Evolutionary conservation across 2,888 invertebrate species (phyloP).

Genomic region (Nebria brevicollis): DNA sequence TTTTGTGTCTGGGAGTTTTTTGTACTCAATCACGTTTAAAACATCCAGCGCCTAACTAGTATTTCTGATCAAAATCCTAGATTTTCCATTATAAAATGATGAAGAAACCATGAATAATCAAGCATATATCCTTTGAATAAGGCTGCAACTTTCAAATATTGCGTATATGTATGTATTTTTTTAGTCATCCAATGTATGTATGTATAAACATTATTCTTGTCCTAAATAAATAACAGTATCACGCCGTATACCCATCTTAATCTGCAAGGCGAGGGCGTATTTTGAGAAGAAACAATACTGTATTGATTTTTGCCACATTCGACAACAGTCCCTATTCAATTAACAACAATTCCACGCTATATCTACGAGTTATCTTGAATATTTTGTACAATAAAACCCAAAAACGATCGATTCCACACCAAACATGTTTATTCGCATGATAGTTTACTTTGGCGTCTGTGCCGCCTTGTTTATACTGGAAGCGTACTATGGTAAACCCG

Average conservation of each 20-base stretch:
- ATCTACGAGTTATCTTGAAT: neutral
- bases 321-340: neutral
- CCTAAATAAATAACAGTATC: constrained; percentile 28
- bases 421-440: neutral
- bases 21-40: neutral
- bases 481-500: constrained; percentile 43
- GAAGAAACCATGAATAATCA: neutral
- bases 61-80: constrained; percentile 3
- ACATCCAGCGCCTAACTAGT: neutral
- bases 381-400: neutral
- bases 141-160: constrained; percentile 24
- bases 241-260: constrained; percentile 25
- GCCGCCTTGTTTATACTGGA: constrained; percentile 6
- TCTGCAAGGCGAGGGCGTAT: constrained; percentile 25
- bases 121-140: neutral
- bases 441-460: neutral
- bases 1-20: constrained; percentile 39
- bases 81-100: neutral
- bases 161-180: neutral
- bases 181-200: neutral
- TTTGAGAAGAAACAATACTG: constrained; percentile 32
- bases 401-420: neutral
- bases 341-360: neutral
- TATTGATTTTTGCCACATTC: constrained; percentile 4
- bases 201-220: constrained; percentile 10